These are phyloP conservation scores for Ephestia elutella DNA, from an alignment of 1,140 invertebrate species.

Conservation along the genomic window DNA sequence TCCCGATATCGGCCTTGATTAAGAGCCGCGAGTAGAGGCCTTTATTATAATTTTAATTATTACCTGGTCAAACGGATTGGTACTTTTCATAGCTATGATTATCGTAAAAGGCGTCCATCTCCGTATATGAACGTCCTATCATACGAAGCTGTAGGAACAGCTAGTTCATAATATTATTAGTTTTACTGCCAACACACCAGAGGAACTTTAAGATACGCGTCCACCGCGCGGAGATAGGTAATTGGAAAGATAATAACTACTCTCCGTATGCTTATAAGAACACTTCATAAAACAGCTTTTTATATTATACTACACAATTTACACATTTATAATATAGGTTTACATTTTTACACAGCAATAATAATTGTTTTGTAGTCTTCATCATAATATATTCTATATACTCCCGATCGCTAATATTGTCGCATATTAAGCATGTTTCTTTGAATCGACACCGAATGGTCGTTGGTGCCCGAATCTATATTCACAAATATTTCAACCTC, in stretches of 20 bases:
- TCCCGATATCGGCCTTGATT: too few relatives aligned
- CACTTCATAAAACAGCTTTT: slow-evolving; percentile 71
- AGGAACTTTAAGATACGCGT: too few relatives aligned
- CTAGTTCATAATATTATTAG: too few relatives aligned
- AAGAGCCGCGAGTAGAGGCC: too few relatives aligned
- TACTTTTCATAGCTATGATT: too few relatives aligned
- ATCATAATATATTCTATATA: slow-evolving; percentile 68
- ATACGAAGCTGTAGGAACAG: too few relatives aligned
- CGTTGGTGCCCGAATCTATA: slow-evolving; percentile 42
- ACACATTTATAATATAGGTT: slow-evolving; percentile 68
- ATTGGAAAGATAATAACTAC: slow-evolving; percentile 36
- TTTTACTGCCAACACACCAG: too few relatives aligned
- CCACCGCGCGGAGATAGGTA: slow-evolving; percentile 16
- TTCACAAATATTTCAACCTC: slow-evolving; percentile 40
- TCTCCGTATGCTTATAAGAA: slow-evolving; percentile 66
- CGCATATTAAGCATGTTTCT: slow-evolving; percentile 66
- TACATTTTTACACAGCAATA: slow-evolving; percentile 73
- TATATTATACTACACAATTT: slow-evolving; percentile 73
- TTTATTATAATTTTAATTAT: too few relatives aligned
- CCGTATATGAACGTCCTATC: too few relatives aligned
- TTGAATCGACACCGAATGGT: slow-evolving; percentile 43
- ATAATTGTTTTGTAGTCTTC: slow-evolving; percentile 70
- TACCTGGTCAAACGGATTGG: too few relatives aligned
- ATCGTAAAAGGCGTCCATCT: slow-evolving; percentile 14
- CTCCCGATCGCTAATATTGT: slow-evolving; percentile 71